A percentile compares a stretch with the other conserved stretches of the same genome.
phyloP scores from a whole-genome alignment of 2,888 invertebrate genomes.

The Choristoneura rosaceana region DNA sequence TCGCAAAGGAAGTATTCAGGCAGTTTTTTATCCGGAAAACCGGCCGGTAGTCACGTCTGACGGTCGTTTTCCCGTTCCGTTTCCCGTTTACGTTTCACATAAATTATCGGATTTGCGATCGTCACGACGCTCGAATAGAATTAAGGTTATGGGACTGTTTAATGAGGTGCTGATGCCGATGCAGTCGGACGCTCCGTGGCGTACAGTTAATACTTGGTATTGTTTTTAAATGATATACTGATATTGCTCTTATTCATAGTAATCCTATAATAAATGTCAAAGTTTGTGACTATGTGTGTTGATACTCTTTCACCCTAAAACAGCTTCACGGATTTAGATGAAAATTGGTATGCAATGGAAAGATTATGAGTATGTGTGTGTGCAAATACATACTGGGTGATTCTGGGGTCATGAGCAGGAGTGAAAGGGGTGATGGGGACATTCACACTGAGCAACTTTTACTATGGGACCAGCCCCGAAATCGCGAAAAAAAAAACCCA shows the following conservation, averaged over 20 bases:
- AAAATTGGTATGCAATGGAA: too few species aligned
- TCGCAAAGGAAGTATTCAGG: slow-evolving; percentile 29
- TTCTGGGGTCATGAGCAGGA: too few species aligned
- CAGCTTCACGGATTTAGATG: too few species aligned
- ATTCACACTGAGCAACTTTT: too few species aligned
- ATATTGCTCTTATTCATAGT: not conserved
- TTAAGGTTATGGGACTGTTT: not conserved
- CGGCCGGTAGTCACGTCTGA: slow-evolving; percentile 37
- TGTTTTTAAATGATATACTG: not conserved
- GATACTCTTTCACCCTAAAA: too few species aligned
- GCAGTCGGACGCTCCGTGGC: not conserved
- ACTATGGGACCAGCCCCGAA: too few species aligned
- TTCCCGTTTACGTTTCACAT: slow-evolving; percentile 31
- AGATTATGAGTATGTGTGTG: too few species aligned
- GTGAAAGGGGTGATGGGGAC: too few species aligned
- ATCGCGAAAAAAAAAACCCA: too few species aligned
- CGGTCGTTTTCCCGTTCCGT: slow-evolving; percentile 28
- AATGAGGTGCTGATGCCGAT: not conserved
- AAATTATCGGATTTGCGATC: slow-evolving; percentile 35
- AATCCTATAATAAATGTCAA: too few species aligned
- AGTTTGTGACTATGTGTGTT: too few species aligned
- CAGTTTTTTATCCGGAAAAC: slow-evolving; percentile 35
- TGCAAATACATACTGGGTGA: too few species aligned
- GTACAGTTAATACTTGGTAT: not conserved
- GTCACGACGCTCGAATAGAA: not conserved